These are phyloP conservation scores for Leptura quadrifasciata DNA, from an alignment of 2,888 invertebrate species.

Conservation along the genomic window DNA sequence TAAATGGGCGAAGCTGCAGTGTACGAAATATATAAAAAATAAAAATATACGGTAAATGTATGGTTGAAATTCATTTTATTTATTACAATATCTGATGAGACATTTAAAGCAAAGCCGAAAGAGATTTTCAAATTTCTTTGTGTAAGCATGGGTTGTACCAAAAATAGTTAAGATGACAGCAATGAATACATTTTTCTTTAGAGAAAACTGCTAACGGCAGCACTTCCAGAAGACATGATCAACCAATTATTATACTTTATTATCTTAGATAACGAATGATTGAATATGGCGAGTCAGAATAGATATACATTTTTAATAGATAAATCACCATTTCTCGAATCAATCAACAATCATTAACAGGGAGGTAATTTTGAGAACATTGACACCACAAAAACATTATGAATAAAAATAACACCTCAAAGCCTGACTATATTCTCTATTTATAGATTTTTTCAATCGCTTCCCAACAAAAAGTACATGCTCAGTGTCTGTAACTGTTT, in stretches of 20 bases:
- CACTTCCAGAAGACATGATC: not conserved
- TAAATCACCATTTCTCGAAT: constrained; percentile 4
- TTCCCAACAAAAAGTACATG: constrained; percentile 54
- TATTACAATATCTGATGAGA: too few relatives aligned
- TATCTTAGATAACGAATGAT: not conserved
- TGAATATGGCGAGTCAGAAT: not conserved
- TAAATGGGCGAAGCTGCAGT: too few relatives aligned
- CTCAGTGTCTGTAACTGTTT: constrained; percentile 59
- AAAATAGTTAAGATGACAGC: not conserved
- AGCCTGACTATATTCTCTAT: constrained; percentile 43
- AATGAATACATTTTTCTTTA: not conserved
- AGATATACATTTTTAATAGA: constrained; percentile 6
- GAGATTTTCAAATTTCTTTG: too few relatives aligned
- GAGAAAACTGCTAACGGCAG: not conserved
- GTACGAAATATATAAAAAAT: too few relatives aligned
- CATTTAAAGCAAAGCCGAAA: too few relatives aligned
- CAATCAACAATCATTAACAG: not conserved
- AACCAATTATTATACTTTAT: not conserved
- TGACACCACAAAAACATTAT: constrained; percentile 26
- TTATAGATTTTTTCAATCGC: constrained; percentile 60
- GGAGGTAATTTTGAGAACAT: constrained; percentile 12
- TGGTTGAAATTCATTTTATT: too few relatives aligned
- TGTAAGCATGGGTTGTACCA: too few relatives aligned
- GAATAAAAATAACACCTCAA: constrained; percentile 34
- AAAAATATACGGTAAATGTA: too few relatives aligned